Conservation (phyloP, 2,797 vertebrate genomes). For the Gymnothorax reevesii region DNA sequence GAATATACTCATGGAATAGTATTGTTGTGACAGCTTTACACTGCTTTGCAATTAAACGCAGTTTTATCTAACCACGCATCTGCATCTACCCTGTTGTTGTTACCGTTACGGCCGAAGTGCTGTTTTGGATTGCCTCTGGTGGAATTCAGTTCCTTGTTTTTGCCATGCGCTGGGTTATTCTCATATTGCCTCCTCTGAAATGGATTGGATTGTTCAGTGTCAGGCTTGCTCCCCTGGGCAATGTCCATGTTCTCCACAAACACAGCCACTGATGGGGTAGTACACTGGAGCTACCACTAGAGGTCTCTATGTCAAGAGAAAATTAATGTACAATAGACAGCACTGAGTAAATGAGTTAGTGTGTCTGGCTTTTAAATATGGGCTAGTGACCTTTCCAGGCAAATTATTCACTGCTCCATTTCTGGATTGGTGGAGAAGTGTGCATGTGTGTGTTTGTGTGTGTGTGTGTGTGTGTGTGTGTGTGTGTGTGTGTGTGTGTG, state of each 20-base stretch:
- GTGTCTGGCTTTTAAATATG: background rate
- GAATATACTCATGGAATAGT: no score
- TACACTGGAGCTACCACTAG: background rate
- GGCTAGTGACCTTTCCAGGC: background rate
- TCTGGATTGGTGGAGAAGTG: background rate
- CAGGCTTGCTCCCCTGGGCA: background rate
- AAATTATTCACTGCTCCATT: background rate
- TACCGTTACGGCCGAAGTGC: background rate
- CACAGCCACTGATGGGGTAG: background rate
- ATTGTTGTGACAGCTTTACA: background rate
- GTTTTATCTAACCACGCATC: background rate
- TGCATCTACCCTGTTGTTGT: background rate
- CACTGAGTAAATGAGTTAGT: background rate
- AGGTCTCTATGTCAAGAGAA: background rate
- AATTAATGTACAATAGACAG: background rate
- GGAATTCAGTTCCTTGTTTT: background rate
- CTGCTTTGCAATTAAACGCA: background rate
- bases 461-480: background rate
- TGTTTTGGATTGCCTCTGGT: background rate
- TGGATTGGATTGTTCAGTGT: background rate
- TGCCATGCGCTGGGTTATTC: background rate
- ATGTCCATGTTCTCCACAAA: background rate
- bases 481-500: no score
- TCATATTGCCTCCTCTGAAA: background rate
- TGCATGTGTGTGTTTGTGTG: conserved; percentile 4